A percentile compares a stretch with the other conserved stretches of the same genome.
phyloP scores from a whole-genome alignment of 2,888 invertebrate genomes.

The Ophion ventricosus region DNA sequence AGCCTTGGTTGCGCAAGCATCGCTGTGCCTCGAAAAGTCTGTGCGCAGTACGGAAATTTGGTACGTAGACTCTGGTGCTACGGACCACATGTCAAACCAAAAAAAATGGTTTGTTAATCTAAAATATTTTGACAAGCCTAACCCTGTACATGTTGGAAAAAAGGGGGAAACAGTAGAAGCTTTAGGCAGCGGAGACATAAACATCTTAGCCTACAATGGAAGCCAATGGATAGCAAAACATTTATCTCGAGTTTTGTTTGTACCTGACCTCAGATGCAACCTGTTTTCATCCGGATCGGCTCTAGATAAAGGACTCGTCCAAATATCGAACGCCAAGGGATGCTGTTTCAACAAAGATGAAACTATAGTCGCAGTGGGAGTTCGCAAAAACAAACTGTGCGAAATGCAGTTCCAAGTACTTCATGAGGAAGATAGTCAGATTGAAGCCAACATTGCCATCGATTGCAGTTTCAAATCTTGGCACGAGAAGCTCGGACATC shows the following conservation, averaged over 20 bases:
- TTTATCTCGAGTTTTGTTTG: constrained; percentile 54
- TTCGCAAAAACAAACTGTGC: constrained; percentile 57
- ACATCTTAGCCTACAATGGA: constrained; percentile 63
- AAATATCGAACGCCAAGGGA: constrained; percentile 50
- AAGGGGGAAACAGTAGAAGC: constrained; percentile 59
- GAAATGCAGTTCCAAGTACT: constrained; percentile 55
- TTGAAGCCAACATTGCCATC: constrained; percentile 34
- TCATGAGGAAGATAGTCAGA: neutral
- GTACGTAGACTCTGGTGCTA: constrained; percentile 69
- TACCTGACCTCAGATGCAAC: constrained; percentile 56
- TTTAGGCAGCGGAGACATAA: constrained; percentile 64
- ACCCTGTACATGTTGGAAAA: constrained; percentile 54
- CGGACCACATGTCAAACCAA: constrained; percentile 67
- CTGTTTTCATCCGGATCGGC: constrained; percentile 61
- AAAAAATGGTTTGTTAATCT: constrained; percentile 64
- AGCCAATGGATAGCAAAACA: constrained; percentile 58
- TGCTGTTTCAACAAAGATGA: constrained; percentile 54
- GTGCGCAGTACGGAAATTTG: constrained; percentile 23
- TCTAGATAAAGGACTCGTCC: constrained; percentile 58
- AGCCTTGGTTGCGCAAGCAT: constrained; percentile 41
- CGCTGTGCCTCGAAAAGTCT: constrained; percentile 23
- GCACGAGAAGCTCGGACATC: constrained; percentile 64
- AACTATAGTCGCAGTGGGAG: constrained; percentile 57
- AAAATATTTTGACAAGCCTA: constrained; percentile 38
- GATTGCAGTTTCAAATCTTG: constrained; percentile 37